These are phyloP conservation scores for Polyergus mexicanus DNA, from an alignment of 1,140 invertebrate species.

Conservation along the genomic window DNA sequence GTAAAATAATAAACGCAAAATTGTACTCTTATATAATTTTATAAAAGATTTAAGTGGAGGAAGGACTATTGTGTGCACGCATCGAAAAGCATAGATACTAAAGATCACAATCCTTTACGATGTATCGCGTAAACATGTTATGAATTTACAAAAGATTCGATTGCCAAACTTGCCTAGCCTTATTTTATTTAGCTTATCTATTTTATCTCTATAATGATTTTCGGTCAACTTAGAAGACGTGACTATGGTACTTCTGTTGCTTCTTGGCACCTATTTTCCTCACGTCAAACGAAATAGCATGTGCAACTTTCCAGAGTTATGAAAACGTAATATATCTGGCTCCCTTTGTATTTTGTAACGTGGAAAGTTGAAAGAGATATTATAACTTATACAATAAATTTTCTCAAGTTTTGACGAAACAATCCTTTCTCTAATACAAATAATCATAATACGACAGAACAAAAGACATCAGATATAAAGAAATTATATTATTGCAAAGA, in stretches of 20 bases:
- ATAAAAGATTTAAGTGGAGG: not conserved
- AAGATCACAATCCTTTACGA: not conserved
- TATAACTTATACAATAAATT: slow-evolving; percentile 21
- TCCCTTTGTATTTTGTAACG: not conserved
- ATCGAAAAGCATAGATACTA: not conserved
- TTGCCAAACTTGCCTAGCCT: not conserved
- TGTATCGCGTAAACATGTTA: not conserved
- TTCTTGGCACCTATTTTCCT: slow-evolving; percentile 40
- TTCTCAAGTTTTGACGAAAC: slow-evolving; percentile 26
- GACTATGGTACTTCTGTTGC: slow-evolving; percentile 44
- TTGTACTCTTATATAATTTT: not conserved
- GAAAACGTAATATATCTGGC: slow-evolving; percentile 10
- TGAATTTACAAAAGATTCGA: not conserved
- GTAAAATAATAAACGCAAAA: not conserved
- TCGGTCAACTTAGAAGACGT: not conserved
- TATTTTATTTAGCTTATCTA: slow-evolving; percentile 5
- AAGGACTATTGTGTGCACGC: not conserved
- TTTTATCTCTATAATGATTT: not conserved
- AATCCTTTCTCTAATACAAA: not conserved
- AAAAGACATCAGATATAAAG: not conserved
- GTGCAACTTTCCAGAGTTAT: slow-evolving; percentile 29
- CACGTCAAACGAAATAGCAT: slow-evolving; percentile 24
- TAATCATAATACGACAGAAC: not conserved
- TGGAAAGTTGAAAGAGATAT: not conserved
- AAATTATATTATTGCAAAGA: not conserved